Conservation (phyloP, 2,888 invertebrate species). For the Stramonita haemastoma region DNA sequence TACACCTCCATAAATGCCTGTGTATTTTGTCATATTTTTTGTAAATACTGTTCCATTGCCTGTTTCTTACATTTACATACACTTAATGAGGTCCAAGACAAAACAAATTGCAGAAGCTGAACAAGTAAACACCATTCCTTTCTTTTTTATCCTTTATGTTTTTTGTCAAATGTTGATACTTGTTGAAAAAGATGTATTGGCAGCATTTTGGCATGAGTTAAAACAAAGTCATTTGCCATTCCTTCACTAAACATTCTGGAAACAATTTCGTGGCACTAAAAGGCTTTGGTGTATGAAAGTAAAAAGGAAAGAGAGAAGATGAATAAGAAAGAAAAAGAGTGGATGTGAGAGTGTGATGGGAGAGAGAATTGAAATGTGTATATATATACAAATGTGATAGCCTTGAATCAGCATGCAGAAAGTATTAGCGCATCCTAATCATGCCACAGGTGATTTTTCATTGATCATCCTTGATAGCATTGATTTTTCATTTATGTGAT, state of each 20-base stretch:
- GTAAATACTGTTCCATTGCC: background rate
- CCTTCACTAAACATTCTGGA: constrained; percentile 14
- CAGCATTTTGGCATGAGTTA: constrained; percentile 10
- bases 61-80: background rate
- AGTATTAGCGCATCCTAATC: too few relatives aligned
- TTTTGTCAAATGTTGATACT: background rate
- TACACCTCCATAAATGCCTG: background rate
- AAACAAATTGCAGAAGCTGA: background rate
- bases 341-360: background rate
- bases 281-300: background rate
- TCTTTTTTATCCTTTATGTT: background rate
- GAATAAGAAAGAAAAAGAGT: background rate
- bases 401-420: too few relatives aligned
- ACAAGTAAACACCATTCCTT: constrained; percentile 19
- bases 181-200: constrained; percentile 19
- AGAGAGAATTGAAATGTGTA: too few relatives aligned
- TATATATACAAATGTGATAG: too few relatives aligned
- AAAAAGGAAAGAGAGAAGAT: background rate
- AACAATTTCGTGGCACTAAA: background rate
- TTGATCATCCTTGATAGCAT: too few relatives aligned
- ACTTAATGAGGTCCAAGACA: background rate
- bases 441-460: too few relatives aligned
- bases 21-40: background rate
- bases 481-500: too few relatives aligned
- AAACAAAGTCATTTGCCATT: background rate